phyloP scores from a whole-genome alignment of 2,113 vertebrate genomes.

The Galeopterus variegatus region DNA sequence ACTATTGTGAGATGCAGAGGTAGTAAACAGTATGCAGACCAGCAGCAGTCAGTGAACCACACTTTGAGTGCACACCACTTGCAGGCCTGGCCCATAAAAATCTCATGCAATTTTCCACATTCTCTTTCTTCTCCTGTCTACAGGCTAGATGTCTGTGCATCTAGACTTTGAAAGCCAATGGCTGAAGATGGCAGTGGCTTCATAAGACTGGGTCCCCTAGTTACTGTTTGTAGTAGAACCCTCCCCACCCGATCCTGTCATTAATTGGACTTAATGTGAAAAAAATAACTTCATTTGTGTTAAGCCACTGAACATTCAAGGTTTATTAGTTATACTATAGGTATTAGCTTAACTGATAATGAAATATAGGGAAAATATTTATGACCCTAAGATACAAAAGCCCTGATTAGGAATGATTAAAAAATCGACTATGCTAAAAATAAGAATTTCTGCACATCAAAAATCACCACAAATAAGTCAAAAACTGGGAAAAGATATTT shows the following conservation, averaged over 20 bases:
- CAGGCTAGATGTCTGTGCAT: background rate
- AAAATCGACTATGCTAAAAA: background rate
- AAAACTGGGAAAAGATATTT: background rate
- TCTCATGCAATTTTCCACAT: background rate
- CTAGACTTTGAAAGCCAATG: background rate
- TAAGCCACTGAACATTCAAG: background rate
- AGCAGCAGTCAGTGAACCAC: background rate
- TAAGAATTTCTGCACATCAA: background rate
- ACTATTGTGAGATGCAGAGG: background rate
- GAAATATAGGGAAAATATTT: background rate
- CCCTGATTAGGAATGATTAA: background rate
- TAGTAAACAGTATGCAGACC: background rate
- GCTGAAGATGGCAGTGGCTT: background rate
- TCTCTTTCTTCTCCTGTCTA: background rate
- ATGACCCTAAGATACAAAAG: background rate
- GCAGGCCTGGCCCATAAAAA: background rate
- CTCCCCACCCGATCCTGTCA: background rate
- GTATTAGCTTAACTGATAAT: background rate
- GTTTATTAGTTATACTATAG: background rate
- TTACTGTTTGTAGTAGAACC: background rate
- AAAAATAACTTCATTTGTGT: background rate
- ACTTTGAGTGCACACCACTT: background rate
- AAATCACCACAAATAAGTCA: constrained; percentile 4
- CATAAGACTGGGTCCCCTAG: background rate
- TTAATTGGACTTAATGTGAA: background rate